phyloP scores from a whole-genome alignment of 1,140 invertebrate genomes.

The Drosophila sproati region DNA sequence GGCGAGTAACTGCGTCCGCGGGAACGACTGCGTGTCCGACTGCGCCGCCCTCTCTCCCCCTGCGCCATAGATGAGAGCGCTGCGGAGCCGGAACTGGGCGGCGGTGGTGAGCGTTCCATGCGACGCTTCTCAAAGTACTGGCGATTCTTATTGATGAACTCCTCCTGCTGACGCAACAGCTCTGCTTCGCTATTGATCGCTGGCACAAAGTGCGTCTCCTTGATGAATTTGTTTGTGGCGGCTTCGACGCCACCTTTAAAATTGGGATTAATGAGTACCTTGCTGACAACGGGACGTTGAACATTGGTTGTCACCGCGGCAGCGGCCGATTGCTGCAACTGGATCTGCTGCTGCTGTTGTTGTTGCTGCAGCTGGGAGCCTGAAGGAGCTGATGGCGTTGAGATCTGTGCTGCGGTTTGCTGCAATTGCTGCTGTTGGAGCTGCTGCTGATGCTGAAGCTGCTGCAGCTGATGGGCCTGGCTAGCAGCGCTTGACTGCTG shows the following conservation, averaged over 20 bases:
- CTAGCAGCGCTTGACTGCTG: conserved; percentile 31
- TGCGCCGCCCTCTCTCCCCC: conserved; percentile 48
- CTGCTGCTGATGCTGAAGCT: conserved; percentile 4
- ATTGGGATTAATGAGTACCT: conserved; percentile 84
- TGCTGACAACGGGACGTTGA: conserved; percentile 65
- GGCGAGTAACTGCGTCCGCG: conserved; percentile 82
- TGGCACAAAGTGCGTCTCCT: conserved; percentile 82
- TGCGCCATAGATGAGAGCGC: conserved; percentile 22
- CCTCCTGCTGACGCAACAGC: conserved; percentile 81
- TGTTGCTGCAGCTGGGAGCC: conserved; percentile 33
- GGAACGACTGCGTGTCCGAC: conserved; percentile 75
- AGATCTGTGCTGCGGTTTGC: conserved; percentile 15
- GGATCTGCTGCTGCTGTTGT: conserved; percentile 23
- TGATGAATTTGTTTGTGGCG: conserved; percentile 83
- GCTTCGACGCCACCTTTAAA: conserved; percentile 84
- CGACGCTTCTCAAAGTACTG: conserved; percentile 83
- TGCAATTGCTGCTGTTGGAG: conserved; percentile 9
- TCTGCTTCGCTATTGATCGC: conserved; percentile 80
- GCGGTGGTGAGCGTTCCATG: conserved; percentile 74
- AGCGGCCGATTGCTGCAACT: conserved; percentile 13
- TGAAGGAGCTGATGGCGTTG: neutral
- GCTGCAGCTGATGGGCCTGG: conserved; percentile 19
- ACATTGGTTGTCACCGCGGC: conserved; percentile 32
- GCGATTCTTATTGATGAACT: conserved; percentile 84
- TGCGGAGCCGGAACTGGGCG: conserved; percentile 29